Conservation (phyloP, 2,113 vertebrate genomes). For the Anguilla japonica region DNA sequence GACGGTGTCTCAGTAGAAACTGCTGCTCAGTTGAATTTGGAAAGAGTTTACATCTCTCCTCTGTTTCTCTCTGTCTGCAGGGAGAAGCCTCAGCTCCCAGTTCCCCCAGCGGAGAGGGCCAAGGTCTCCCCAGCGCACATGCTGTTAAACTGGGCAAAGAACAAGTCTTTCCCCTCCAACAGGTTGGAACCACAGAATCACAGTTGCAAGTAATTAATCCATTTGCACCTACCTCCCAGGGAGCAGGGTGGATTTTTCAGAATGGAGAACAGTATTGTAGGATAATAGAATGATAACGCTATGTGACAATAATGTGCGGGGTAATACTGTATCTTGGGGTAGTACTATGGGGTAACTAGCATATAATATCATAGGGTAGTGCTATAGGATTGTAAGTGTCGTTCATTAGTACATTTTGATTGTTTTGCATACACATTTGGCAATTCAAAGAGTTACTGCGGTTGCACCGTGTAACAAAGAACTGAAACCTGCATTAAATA, state of each 20-base stretch:
- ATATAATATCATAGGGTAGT: no score
- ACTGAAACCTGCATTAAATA: no score
- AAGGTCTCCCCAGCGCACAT: not conserved
- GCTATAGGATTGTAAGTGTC: no score
- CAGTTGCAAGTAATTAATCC: not conserved
- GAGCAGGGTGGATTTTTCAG: not conserved
- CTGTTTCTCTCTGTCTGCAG: not conserved
- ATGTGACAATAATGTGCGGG: no score
- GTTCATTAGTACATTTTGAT: no score
- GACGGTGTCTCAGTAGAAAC: no score
- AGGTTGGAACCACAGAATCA: not conserved
- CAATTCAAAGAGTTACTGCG: no score
- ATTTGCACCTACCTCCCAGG: not conserved
- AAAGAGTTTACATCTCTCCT: not conserved
- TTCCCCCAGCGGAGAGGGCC: not conserved
- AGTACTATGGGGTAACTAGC: no score
- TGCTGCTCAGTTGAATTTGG: not conserved
- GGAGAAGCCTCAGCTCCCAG: not conserved
- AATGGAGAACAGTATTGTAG: not conserved
- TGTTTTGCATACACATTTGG: no score
- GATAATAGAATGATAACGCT: no score
- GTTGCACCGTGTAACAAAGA: no score
- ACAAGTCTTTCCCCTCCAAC: not conserved
- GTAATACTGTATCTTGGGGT: not conserved
- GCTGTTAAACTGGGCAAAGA: not conserved